phyloP scores from a whole-genome alignment of 2,888 invertebrate genomes.

The Agapetus fuscipes region DNA sequence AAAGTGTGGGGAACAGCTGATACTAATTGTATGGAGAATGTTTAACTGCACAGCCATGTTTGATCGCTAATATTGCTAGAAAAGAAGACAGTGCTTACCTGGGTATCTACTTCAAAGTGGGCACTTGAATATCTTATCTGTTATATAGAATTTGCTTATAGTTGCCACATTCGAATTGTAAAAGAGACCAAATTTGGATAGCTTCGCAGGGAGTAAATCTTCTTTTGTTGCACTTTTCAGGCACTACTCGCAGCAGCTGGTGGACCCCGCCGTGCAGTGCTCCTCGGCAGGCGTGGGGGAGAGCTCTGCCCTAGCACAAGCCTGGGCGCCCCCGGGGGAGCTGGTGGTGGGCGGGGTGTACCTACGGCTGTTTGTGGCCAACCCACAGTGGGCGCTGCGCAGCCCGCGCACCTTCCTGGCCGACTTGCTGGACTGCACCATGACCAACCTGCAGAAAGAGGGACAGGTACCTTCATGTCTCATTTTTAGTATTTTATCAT shows the following conservation, averaged over 20 bases:
- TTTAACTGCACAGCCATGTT: too few relatives aligned
- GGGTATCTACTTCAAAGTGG: too few relatives aligned
- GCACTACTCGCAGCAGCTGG: slow-evolving; percentile 63
- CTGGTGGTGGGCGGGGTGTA: slow-evolving; percentile 94
- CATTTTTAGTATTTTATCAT: neutral
- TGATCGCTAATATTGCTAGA: too few relatives aligned
- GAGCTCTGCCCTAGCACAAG: slow-evolving; percentile 30
- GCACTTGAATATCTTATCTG: too few relatives aligned
- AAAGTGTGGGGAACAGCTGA: too few relatives aligned
- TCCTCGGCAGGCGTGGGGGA: slow-evolving; percentile 53
- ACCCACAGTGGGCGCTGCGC: slow-evolving; percentile 93
- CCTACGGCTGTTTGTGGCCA: slow-evolving; percentile 85
- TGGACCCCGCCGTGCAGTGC: slow-evolving; percentile 61
- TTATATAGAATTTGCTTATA: too few relatives aligned
- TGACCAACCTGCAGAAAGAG: slow-evolving; percentile 67
- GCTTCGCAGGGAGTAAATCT: too few relatives aligned
- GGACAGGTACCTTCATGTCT: slow-evolving; percentile 53
- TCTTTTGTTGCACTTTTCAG: too few relatives aligned
- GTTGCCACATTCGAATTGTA: too few relatives aligned
- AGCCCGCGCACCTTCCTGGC: slow-evolving; percentile 93
- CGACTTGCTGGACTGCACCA: slow-evolving; percentile 81
- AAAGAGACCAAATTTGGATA: too few relatives aligned
- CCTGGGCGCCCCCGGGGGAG: slow-evolving; percentile 64
- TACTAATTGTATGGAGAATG: too few relatives aligned
- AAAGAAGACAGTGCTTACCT: too few relatives aligned